These are phyloP conservation scores for Trichonephila clavipes DNA, from an alignment of 1,140 invertebrate species.

Conservation along the genomic window DNA sequence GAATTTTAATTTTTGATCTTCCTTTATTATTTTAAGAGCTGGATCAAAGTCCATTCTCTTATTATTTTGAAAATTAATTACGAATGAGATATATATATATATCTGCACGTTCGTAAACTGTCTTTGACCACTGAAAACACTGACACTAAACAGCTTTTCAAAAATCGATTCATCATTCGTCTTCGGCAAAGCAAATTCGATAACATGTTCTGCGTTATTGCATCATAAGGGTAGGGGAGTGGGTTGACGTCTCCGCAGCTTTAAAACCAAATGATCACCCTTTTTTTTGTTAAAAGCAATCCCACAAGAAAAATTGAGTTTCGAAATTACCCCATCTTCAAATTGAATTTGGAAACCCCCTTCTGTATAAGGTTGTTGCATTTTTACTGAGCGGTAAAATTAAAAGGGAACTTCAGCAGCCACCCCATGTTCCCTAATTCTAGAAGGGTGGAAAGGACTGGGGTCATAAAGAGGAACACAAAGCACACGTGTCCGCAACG, in stretches of 20 bases:
- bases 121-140: background rate
- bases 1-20: too few species aligned
- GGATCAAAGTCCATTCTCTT: too few species aligned
- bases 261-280: constrained; percentile 35
- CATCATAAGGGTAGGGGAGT: background rate
- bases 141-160: background rate
- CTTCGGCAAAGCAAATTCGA: background rate
- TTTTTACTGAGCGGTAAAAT: constrained; percentile 66
- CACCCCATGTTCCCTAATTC: background rate
- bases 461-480: constrained; percentile 10
- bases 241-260: background rate
- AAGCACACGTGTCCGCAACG: constrained; percentile 18
- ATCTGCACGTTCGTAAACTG: background rate
- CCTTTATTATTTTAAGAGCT: too few species aligned
- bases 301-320: constrained; percentile 65
- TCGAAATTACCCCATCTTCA: constrained; percentile 65
- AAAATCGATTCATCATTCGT: background rate
- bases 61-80: too few species aligned
- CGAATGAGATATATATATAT: too few species aligned
- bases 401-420: constrained; percentile 37
- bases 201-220: background rate
- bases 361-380: constrained; percentile 14
- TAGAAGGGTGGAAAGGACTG: background rate
- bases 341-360: constrained; percentile 68
- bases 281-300: constrained; percentile 61